Conservation (phyloP, 1,140 invertebrate species). For the Adoxophyes honmai region DNA sequence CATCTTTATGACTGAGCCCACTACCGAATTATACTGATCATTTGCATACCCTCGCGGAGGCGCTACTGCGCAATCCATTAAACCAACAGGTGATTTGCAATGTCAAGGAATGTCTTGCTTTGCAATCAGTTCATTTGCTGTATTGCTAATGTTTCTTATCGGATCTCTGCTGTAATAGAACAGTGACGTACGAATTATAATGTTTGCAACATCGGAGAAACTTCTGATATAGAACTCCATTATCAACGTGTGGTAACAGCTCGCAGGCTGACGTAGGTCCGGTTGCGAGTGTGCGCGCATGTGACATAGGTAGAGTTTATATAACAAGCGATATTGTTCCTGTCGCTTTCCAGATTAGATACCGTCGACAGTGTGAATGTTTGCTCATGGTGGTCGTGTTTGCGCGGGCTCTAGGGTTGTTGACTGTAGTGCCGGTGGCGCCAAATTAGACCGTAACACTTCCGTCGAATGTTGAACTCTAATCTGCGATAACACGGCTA, state of each 20-base stretch:
- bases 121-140: too few species aligned
- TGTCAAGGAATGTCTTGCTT: neutral
- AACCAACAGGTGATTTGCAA: neutral
- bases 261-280: too few species aligned
- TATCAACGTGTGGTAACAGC: too few species aligned
- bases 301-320: conserved; percentile 7
- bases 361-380: conserved; percentile 44
- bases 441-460: conserved; percentile 19
- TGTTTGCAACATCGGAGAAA: too few species aligned
- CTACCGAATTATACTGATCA: neutral
- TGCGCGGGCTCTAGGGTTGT: conserved; percentile 39
- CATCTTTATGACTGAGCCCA: conserved; percentile 12
- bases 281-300: too few species aligned
- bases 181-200: too few species aligned
- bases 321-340: conserved; percentile 27
- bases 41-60: neutral
- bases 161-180: too few species aligned
- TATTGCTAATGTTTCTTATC: too few species aligned
- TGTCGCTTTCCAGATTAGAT: conserved; percentile 60
- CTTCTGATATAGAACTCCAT: too few species aligned
- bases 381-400: conserved; percentile 52
- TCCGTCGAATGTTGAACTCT: conserved; percentile 29
- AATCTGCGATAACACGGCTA: conserved; percentile 23
- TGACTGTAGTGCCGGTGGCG: conserved; percentile 30
- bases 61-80: neutral